Evolutionary conservation across 2,113 vertebrate species (phyloP).

Genomic region (Chionomys nivalis): DNA sequence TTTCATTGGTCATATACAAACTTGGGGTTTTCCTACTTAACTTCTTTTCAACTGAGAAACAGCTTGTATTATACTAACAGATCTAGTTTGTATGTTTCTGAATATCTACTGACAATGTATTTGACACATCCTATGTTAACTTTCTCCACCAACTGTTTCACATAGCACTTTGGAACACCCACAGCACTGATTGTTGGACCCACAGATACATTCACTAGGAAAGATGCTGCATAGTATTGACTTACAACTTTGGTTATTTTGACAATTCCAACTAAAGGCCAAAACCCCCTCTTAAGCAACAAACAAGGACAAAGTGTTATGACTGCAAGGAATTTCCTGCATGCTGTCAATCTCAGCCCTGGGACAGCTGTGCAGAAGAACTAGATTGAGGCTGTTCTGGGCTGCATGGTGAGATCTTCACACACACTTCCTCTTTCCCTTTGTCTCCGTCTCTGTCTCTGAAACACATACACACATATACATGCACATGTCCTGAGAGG

Average conservation of each 20-base stretch:
- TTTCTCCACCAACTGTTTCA: neutral
- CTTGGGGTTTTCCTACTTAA: constrained; percentile 1
- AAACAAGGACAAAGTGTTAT: neutral
- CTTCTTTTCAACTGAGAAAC: constrained; percentile 29
- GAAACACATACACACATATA: neutral
- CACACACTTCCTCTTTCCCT: neutral
- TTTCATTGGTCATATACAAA: neutral
- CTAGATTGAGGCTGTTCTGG: neutral
- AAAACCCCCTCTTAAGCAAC: neutral
- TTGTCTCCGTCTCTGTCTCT: neutral
- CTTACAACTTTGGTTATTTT: neutral
- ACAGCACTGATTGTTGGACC: neutral
- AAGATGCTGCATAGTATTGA: constrained; percentile 1
- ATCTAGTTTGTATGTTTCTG: neutral
- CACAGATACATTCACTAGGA: neutral
- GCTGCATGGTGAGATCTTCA: neutral
- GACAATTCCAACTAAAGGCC: neutral
- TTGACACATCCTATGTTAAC: neutral
- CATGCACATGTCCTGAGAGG: neutral
- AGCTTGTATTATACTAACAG: neutral
- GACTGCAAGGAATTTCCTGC: neutral
- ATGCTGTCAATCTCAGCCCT: neutral
- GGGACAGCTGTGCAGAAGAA: neutral
- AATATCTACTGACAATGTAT: neutral
- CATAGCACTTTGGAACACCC: neutral